Conservation (phyloP, 2,113 vertebrate genomes). For the Protobothrops mucrosquamatus region DNA sequence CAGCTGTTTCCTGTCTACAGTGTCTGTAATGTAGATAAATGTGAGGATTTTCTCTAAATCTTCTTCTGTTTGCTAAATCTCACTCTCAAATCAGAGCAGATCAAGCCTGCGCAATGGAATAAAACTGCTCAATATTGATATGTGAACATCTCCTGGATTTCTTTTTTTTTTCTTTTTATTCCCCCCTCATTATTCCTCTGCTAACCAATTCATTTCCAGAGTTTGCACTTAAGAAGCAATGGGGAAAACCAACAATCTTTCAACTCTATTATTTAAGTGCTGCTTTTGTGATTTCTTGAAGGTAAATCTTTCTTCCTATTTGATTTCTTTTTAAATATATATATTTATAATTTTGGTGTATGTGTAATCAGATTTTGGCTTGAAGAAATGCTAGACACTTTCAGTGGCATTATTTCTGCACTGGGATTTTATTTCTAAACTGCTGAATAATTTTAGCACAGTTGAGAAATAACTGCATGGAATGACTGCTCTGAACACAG, state of each 20-base stretch:
- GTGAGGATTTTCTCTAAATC: slow-evolving; percentile 99
- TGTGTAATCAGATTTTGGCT: slow-evolving; percentile 66
- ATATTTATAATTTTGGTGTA: slow-evolving; percentile 57
- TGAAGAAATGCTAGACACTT: slow-evolving; percentile 61
- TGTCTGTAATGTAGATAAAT: slow-evolving; percentile 99
- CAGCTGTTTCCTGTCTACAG: slow-evolving; percentile 99
- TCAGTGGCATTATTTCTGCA: slow-evolving; percentile 70
- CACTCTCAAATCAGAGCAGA: slow-evolving; percentile 92
- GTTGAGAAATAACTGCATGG: slow-evolving; percentile 69
- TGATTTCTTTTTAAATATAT: slow-evolving; percentile 54
- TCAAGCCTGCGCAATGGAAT: slow-evolving; percentile 99
- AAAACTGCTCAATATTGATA: slow-evolving; percentile 98
- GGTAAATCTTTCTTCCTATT: slow-evolving; percentile 90
- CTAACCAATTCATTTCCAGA: slow-evolving; percentile 96
- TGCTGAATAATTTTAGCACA: slow-evolving; percentile 75
- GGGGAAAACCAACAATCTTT: slow-evolving; percentile 92
- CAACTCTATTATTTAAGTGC: slow-evolving; percentile 90
- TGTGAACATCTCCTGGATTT: slow-evolving; percentile 96
- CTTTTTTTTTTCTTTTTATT: slow-evolving; percentile 74
- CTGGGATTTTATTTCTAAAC: slow-evolving; percentile 71
- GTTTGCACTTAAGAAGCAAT: slow-evolving; percentile 93
- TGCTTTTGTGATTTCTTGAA: slow-evolving; percentile 98
- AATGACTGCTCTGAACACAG: slow-evolving; percentile 66
- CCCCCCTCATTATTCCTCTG: slow-evolving; percentile 86
- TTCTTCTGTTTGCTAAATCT: slow-evolving; percentile 99